phyloP scores from a whole-genome alignment of 2,888 invertebrate species.

The Automeris io region DNA sequence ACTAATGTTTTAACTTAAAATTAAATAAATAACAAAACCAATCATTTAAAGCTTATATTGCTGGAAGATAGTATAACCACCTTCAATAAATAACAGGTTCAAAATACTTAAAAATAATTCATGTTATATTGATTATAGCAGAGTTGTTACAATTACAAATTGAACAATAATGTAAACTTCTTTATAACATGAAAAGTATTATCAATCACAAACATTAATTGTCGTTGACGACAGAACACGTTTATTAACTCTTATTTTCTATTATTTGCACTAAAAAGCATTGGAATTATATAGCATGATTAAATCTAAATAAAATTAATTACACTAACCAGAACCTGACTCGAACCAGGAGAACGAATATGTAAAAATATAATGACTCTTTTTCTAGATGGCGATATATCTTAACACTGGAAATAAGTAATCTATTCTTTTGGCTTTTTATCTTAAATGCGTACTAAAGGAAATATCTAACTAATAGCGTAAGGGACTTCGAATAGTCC shows the following conservation, averaged over 20 bases:
- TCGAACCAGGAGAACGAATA: background rate
- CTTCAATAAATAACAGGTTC: background rate
- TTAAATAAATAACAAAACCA: background rate
- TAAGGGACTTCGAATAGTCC: too few relatives aligned
- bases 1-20: background rate
- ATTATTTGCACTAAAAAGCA: constrained; percentile 54
- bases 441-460: background rate
- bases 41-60: too few relatives aligned
- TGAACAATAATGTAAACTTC: constrained; percentile 9
- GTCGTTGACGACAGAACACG: constrained; percentile 21
- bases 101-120: background rate
- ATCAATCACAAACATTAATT: constrained; percentile 34
- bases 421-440: background rate
- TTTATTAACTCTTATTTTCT: constrained; percentile 25
- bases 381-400: background rate
- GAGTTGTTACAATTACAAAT: constrained; percentile 5
- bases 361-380: background rate
- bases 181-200: constrained; percentile 7
- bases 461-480: background rate
- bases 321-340: constrained; percentile 13
- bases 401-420: background rate
- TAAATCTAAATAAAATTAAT: constrained; percentile 25
- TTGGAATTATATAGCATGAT: constrained; percentile 52
- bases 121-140: constrained; percentile 9
- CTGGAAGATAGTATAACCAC: background rate